Conservation (phyloP, 2,113 vertebrate genomes). For the Boulengeromyrus knoepffleri region DNA sequence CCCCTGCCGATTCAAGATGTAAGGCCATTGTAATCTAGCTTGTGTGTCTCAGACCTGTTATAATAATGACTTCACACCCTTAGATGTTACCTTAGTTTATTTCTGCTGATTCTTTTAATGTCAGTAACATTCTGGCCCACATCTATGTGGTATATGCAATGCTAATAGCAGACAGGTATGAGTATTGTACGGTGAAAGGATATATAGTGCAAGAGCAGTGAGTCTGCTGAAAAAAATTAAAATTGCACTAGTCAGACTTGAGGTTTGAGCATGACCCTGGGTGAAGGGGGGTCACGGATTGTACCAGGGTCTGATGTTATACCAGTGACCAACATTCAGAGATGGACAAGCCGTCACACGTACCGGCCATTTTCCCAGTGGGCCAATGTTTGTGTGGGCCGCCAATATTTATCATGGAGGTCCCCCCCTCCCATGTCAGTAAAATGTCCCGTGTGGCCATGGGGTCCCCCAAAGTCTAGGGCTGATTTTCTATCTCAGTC, state of each 20-base stretch:
- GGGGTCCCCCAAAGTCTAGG: neutral
- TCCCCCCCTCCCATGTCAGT: neutral
- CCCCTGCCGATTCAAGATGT: neutral
- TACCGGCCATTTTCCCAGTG: neutral
- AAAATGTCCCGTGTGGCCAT: neutral
- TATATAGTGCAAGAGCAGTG: neutral
- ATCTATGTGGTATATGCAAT: neutral
- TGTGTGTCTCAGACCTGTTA: neutral
- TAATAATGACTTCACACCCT: neutral
- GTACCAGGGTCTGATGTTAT: neutral
- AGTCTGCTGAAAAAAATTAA: neutral
- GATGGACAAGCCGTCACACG: neutral
- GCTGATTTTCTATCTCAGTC: neutral
- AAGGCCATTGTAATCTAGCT: neutral
- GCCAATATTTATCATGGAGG: neutral
- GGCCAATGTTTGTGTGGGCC: too few species aligned
- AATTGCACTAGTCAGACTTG: neutral
- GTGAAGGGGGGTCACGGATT: neutral
- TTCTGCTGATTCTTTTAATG: neutral
- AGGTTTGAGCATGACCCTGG: neutral
- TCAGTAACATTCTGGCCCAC: neutral
- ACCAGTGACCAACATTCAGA: neutral
- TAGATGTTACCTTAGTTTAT: neutral
- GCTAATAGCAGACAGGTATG: neutral
- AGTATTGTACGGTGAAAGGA: neutral